Evolutionary conservation across 2,888 invertebrate species (phyloP).

Genomic region (Cryptus viduatorius): DNA sequence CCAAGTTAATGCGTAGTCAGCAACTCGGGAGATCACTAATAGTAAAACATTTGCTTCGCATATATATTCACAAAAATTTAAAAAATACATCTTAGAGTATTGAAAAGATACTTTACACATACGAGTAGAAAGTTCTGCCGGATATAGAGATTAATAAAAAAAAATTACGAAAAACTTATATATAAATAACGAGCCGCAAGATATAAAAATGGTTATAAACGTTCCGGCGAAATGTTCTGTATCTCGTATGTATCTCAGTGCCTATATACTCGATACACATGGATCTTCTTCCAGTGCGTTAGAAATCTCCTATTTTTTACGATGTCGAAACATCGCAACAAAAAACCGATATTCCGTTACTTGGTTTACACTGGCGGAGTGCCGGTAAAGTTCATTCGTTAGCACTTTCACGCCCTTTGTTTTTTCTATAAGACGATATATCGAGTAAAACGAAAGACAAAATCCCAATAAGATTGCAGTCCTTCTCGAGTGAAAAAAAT

Average conservation of each 20-base stretch:
- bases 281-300: too few relatives aligned
- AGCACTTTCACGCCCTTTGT: background rate
- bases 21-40: conserved; percentile 8
- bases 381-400: background rate
- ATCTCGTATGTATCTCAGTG: too few relatives aligned
- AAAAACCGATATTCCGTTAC: background rate
- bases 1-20: conserved; percentile 9
- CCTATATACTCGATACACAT: too few relatives aligned
- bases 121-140: too few relatives aligned
- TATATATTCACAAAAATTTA: too few relatives aligned
- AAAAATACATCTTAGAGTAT: too few relatives aligned
- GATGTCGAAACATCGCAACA: background rate
- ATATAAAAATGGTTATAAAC: too few relatives aligned
- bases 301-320: background rate
- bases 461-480: background rate
- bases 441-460: background rate
- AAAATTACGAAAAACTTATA: too few relatives aligned
- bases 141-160: too few relatives aligned
- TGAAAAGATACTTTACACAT: too few relatives aligned
- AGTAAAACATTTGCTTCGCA: background rate
- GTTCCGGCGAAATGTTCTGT: too few relatives aligned
- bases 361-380: background rate
- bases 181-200: too few relatives aligned
- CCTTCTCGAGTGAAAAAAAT: background rate
- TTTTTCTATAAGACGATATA: background rate